Conservation (phyloP, 2,888 invertebrate species). For the Drosophila suboccidentalis region DNA sequence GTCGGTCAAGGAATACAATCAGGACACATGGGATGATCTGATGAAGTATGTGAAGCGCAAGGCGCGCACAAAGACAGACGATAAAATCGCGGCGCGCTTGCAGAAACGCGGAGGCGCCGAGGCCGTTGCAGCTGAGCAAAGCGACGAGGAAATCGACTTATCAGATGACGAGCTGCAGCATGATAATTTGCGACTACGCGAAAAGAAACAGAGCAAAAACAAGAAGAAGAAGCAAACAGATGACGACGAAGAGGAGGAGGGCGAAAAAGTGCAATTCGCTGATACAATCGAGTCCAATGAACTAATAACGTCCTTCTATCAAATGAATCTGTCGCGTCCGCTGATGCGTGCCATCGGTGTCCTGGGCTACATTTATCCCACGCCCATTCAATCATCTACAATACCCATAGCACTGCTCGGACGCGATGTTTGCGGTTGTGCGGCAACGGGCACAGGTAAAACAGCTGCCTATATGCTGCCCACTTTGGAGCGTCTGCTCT, state of each 20-base stretch:
- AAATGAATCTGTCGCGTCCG: conserved; percentile 98
- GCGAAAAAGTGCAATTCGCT: conserved; percentile 87
- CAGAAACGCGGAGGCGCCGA: conserved; percentile 86
- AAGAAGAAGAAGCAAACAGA: conserved; percentile 85
- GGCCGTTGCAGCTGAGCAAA: conserved; percentile 86
- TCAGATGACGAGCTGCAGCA: conserved; percentile 92
- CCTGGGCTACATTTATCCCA: conserved; percentile 96
- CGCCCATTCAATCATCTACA: conserved; percentile 98
- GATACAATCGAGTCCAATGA: conserved; percentile 89
- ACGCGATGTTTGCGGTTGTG: conserved; percentile 98
- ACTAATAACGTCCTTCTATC: conserved; percentile 91
- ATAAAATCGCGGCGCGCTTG: conserved; percentile 90
- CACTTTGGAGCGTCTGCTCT: conserved; percentile 96
- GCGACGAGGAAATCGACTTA: conserved; percentile 87
- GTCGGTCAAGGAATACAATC: conserved; percentile 92
- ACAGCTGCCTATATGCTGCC: conserved; percentile 99
- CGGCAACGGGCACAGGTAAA: conserved; percentile 99
- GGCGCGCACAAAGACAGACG: conserved; percentile 92
- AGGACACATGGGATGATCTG: conserved; percentile 93
- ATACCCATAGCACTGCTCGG: conserved; percentile 97
- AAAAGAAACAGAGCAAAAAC: conserved; percentile 88
- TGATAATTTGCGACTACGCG: conserved; percentile 90
- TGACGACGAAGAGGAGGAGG: conserved; percentile 87
- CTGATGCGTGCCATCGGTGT: conserved; percentile 95
- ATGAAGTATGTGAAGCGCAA: conserved; percentile 93